Conservation (phyloP, 2,888 invertebrate species). For the Heliothis peltigera region DNA sequence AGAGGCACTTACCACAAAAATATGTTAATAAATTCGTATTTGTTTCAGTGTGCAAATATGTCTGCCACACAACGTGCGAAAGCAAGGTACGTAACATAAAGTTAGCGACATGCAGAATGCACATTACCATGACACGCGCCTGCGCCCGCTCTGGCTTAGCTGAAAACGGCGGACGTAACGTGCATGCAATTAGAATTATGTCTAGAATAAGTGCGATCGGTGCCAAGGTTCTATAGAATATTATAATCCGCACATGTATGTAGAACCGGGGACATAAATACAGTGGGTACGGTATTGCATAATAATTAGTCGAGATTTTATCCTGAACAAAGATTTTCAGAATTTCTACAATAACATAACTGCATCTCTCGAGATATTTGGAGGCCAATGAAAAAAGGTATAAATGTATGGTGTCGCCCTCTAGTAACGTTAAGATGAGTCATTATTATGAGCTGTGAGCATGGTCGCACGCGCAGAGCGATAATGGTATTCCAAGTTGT, state of each 20-base stretch:
- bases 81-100: constrained; percentile 91
- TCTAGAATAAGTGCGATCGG: constrained; percentile 49
- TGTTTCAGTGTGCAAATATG: constrained; percentile 95
- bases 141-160: constrained; percentile 26
- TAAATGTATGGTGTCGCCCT: constrained; percentile 60
- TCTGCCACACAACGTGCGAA: constrained; percentile 94
- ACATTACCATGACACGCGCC: constrained; percentile 15
- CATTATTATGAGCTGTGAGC: constrained; percentile 51
- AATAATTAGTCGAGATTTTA: constrained; percentile 5
- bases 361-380: not conserved
- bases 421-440: constrained; percentile 53
- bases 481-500: constrained; percentile 45
- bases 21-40: constrained; percentile 65
- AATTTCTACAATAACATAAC: not conserved
- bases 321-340: not conserved
- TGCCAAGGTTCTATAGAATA: constrained; percentile 49
- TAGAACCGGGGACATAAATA: not conserved
- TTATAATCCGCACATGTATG: constrained; percentile 30
- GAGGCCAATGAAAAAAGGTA: no score
- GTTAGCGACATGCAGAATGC: constrained; percentile 20
- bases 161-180: constrained; percentile 46
- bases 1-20: constrained; percentile 12
- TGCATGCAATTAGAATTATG: constrained; percentile 59
- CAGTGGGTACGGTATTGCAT: constrained; percentile 15
- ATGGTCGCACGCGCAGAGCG: constrained; percentile 54